A percentile compares a stretch with the other conserved stretches of the same genome.
phyloP scores from a whole-genome alignment of 2,113 vertebrate genomes.

The Tangachromis dhanisi region DNA sequence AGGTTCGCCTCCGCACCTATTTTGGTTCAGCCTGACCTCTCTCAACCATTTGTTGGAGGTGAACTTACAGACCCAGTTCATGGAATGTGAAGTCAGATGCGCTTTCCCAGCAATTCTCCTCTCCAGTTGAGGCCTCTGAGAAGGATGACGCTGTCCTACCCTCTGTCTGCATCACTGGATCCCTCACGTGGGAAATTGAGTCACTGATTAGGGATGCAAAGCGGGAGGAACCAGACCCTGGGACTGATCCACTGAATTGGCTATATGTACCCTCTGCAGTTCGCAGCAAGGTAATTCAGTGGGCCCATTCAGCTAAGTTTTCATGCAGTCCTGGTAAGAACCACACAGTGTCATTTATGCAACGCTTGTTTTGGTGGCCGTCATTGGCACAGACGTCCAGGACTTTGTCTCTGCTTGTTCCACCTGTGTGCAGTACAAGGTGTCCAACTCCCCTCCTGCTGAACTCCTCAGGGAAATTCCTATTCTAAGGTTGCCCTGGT shows the following conservation, averaged over 20 bases:
- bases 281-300: neutral
- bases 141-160: neutral
- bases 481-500: neutral
- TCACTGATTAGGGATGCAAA: neutral
- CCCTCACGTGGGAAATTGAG: neutral
- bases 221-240: neutral
- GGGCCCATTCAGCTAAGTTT: rapidly evolving
- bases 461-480: neutral
- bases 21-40: neutral
- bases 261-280: rapidly evolving
- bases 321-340: neutral
- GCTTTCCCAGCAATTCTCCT: neutral
- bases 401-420: neutral
- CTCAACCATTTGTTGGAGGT: neutral
- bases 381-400: neutral
- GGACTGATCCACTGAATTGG: neutral
- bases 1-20: neutral
- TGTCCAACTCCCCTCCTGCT: neutral
- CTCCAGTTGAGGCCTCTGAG: neutral
- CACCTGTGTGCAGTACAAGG: neutral
- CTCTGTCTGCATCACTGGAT: neutral
- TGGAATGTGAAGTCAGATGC: neutral
- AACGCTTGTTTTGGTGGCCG: rapidly evolving
- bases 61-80: neutral
- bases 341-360: neutral